phyloP scores from a whole-genome alignment of 1,140 invertebrate genomes.

The Achatina immaculata region DNA sequence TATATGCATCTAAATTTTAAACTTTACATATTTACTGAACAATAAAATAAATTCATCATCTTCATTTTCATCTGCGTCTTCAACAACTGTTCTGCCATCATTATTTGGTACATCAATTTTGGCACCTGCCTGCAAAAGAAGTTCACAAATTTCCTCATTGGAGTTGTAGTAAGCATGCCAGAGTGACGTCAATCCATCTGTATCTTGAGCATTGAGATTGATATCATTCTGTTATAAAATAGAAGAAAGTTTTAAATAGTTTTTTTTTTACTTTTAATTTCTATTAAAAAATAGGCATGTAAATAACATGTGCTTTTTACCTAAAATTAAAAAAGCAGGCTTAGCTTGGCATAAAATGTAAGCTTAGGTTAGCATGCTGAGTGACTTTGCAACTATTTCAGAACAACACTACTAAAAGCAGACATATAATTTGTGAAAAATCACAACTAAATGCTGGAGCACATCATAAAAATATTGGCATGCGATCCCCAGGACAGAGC shows the following conservation, averaged over 20 bases:
- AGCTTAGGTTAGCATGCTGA: too few species aligned
- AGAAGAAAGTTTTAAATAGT: background rate
- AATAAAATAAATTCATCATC: slow-evolving; percentile 58
- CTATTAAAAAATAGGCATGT: too few species aligned
- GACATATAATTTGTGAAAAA: too few species aligned
- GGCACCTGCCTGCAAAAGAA: slow-evolving; percentile 57
- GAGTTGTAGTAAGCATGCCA: slow-evolving; percentile 59
- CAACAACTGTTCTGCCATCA: slow-evolving; percentile 54
- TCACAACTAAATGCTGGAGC: too few species aligned
- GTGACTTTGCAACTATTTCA: too few species aligned
- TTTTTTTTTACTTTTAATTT: background rate
- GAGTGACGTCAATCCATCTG: slow-evolving; percentile 54
- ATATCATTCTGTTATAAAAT: slow-evolving; percentile 47
- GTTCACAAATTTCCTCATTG: slow-evolving; percentile 54
- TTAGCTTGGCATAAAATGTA: too few species aligned
- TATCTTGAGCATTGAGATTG: slow-evolving; percentile 53
- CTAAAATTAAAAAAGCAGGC: too few species aligned
- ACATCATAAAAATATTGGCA: too few species aligned
- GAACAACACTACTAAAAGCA: too few species aligned
- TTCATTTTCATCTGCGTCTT: slow-evolving; percentile 55
- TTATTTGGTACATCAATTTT: slow-evolving; percentile 48
- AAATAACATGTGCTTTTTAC: too few species aligned
- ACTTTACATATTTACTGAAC: slow-evolving; percentile 45
- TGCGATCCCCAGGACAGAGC: too few species aligned
- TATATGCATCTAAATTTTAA: too few species aligned